Percentiles rank a stretch among this genome's conserved stretches.
Evolutionary conservation across 2,113 vertebrate species (phyloP).

Genomic region (Anthoscopus minutus): DNA sequence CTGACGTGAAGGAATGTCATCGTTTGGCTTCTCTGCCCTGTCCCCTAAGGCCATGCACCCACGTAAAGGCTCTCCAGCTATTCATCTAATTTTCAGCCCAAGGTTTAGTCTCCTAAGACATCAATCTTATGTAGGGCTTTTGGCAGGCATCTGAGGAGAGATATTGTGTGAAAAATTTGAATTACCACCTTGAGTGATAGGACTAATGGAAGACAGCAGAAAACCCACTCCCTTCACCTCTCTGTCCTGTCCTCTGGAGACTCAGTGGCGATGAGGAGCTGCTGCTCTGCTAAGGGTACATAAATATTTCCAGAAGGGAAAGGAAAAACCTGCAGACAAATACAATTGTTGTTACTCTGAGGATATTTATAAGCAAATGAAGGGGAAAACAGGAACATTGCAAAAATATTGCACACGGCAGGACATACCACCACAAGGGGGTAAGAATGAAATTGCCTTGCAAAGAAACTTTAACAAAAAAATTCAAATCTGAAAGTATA

Average conservation of each 20-base stretch:
- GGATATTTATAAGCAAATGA: neutral
- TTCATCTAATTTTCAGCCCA: neutral
- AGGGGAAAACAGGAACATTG: neutral
- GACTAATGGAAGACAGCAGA: neutral
- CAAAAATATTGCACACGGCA: constrained; percentile 16
- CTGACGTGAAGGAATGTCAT: fast-evolving
- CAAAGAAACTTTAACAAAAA: neutral
- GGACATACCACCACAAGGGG: neutral
- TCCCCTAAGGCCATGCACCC: neutral
- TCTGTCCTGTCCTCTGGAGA: neutral
- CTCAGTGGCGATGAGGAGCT: neutral
- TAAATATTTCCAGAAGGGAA: neutral
- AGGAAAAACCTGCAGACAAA: neutral
- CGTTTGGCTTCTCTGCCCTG: neutral
- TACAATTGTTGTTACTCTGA: neutral
- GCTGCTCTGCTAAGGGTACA: neutral
- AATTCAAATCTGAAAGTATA: neutral
- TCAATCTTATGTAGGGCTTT: neutral
- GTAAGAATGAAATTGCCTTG: neutral
- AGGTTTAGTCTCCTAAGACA: neutral
- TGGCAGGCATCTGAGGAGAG: neutral
- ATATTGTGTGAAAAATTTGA: neutral
- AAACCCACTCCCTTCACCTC: neutral
- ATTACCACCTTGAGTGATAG: neutral
- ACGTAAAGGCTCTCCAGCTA: neutral